Evolutionary conservation across 2,888 invertebrate genomes (phyloP).

Genomic region (Thelaira solivaga): DNA sequence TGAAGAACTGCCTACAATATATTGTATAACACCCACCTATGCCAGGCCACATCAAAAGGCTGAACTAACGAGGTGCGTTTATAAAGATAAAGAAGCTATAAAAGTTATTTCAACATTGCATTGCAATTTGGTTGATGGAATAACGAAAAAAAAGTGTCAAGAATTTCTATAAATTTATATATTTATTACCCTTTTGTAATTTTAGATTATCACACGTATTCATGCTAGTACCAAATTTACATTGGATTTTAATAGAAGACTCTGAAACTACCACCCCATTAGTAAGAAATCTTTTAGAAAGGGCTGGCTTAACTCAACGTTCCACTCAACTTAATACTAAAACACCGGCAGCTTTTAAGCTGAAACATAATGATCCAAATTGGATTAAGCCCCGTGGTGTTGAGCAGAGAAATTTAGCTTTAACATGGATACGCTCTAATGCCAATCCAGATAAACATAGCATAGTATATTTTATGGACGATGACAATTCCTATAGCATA

Average conservation of each 20-base stretch:
- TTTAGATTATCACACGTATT: constrained; percentile 90
- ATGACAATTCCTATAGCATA: constrained; percentile 95
- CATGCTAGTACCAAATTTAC: constrained; percentile 89
- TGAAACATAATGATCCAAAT: constrained; percentile 82
- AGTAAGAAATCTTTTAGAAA: constrained; percentile 84
- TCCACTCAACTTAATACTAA: constrained; percentile 82
- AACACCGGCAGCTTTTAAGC: constrained; percentile 84
- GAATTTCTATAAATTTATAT: no score
- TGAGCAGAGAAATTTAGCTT: constrained; percentile 90
- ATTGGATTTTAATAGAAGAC: constrained; percentile 97
- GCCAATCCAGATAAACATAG: constrained; percentile 78
- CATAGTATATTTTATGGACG: constrained; percentile 96
- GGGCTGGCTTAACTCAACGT: constrained; percentile 72
- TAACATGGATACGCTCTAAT: constrained; percentile 83
- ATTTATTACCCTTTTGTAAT: neutral
- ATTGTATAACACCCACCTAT: constrained; percentile 95
- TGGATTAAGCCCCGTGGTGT: constrained; percentile 92
- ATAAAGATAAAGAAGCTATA: no score
- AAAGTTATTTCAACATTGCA: no score
- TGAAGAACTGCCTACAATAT: constrained; percentile 82
- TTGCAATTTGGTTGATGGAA: no score
- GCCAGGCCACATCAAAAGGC: constrained; percentile 93
- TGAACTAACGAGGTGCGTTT: constrained; percentile 86
- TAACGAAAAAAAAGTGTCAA: no score
- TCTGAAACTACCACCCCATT: constrained; percentile 80